phyloP scores from a whole-genome alignment of 2,113 vertebrate genomes.

The Benthochromis sp. region DNA sequence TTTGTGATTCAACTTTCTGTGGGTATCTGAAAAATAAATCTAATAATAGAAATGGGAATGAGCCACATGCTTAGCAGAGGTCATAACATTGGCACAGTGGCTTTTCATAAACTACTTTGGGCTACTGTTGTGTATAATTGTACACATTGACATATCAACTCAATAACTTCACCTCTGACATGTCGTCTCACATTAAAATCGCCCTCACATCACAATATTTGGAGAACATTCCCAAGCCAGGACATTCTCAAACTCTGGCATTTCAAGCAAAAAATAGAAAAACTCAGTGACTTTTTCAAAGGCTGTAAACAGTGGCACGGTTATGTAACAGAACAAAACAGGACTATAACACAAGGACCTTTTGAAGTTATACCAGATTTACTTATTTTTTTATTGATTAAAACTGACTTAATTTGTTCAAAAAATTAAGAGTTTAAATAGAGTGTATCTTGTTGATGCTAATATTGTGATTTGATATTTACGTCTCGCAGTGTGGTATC shows the following conservation, averaged over 20 bases:
- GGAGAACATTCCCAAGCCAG: not conserved
- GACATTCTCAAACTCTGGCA: not conserved
- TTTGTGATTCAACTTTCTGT: not conserved
- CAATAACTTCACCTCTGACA: not conserved
- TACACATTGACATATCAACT: not conserved
- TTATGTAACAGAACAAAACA: not conserved
- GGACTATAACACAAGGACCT: not conserved
- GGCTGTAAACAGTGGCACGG: not conserved
- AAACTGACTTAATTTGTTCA: not conserved
- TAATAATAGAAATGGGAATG: not conserved
- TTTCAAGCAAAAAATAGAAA: not conserved
- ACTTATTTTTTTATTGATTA: not conserved
- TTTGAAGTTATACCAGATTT: not conserved
- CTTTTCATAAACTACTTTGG: not conserved
- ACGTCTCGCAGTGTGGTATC: constrained; percentile 85
- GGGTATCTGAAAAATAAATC: not conserved
- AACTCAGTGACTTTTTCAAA: not conserved
- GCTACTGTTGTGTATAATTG: not conserved
- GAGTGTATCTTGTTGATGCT: not conserved
- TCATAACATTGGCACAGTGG: not conserved
- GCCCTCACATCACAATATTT: not conserved
- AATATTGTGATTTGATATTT: not conserved
- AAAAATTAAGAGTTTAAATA: not conserved
- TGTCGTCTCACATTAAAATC: not conserved
- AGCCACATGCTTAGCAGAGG: not conserved